Percentiles rank a stretch among this genome's conserved stretches.
Conservation (phyloP, 2,113 vertebrate species). For the Anolis sagrei region DNA sequence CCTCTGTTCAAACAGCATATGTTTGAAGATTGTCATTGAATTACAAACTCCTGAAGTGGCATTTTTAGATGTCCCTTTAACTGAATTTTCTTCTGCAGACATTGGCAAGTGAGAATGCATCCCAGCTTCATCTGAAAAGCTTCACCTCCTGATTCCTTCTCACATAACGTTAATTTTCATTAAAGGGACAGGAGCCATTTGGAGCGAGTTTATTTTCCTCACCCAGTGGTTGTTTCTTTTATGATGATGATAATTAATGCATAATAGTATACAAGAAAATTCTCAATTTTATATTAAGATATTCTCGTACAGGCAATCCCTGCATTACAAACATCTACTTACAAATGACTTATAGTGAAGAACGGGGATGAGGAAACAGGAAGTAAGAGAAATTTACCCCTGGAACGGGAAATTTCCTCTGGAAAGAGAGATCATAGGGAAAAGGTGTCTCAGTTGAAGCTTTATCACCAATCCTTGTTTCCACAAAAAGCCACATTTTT, state of each 20-base stretch:
- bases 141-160: background rate
- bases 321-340: too few species aligned
- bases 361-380: too few species aligned
- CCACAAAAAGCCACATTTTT: too few species aligned
- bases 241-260: background rate
- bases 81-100: background rate
- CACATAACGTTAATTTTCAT: background rate
- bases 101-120: background rate
- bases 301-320: too few species aligned
- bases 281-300: too few species aligned
- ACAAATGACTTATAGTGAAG: too few species aligned
- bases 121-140: background rate
- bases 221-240: background rate
- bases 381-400: too few species aligned
- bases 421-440: too few species aligned
- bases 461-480: too few species aligned
- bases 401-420: too few species aligned
- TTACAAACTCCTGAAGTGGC: background rate
- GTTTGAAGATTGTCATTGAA: background rate
- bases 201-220: background rate
- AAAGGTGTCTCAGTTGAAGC: too few species aligned
- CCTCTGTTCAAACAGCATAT: background rate
- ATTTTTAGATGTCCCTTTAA: background rate
- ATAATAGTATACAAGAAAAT: background rate
- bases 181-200: background rate